Evolutionary conservation across 2,888 invertebrate species (phyloP).

Genomic region (Synergus gifuensis): DNA sequence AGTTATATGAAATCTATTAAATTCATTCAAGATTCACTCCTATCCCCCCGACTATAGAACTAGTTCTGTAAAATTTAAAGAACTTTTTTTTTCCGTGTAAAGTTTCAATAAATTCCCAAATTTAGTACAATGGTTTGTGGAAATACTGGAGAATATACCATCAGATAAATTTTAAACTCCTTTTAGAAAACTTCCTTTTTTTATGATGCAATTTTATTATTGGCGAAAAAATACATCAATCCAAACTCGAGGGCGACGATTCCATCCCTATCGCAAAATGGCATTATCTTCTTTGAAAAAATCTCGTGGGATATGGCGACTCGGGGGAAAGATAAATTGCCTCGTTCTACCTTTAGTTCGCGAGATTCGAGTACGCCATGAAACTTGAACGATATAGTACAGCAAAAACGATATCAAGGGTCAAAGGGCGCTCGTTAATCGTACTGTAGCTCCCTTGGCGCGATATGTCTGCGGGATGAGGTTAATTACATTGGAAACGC

Average conservation of each 20-base stretch:
- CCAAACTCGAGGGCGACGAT: not conserved
- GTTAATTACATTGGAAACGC: constrained; percentile 43
- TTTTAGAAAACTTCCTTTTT: not conserved
- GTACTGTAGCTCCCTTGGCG: constrained; percentile 17
- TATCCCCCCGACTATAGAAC: too few species aligned
- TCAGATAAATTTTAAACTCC: too few species aligned
- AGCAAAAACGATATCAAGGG: constrained; percentile 35
- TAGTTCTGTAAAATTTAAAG: too few species aligned
- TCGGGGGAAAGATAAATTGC: constrained; percentile 34
- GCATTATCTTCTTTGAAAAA: constrained; percentile 28
- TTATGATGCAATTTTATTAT: not conserved
- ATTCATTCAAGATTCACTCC: too few species aligned
- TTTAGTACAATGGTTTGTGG: too few species aligned
- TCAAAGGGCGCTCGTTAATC: constrained; percentile 43
- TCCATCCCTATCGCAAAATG: constrained; percentile 6
- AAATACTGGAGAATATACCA: too few species aligned
- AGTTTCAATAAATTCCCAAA: too few species aligned
- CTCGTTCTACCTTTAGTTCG: constrained; percentile 18
- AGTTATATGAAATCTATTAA: too few species aligned
- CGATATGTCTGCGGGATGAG: constrained; percentile 41
- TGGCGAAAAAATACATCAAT: not conserved
- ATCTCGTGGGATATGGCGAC: constrained; percentile 35
- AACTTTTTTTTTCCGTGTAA: too few species aligned
- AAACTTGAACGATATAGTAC: constrained; percentile 26
- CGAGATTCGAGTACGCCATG: constrained; percentile 18